Evolutionary conservation across 1,140 invertebrate species (phyloP).

Genomic region (Oedothorax gibbosus): DNA sequence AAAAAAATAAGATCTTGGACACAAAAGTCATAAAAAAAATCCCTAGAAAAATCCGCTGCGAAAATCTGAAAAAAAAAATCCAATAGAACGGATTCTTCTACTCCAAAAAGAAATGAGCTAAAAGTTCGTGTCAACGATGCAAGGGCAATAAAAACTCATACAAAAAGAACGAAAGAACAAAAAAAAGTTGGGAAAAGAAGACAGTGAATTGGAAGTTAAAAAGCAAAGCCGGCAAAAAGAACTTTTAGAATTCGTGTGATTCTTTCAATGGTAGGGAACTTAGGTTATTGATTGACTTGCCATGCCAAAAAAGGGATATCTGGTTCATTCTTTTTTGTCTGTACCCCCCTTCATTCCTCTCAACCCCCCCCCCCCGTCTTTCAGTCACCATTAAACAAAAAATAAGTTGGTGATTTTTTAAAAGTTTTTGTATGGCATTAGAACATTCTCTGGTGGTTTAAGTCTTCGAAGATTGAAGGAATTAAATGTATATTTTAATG

Average conservation of each 20-base stretch:
- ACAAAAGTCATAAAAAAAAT: too few species aligned
- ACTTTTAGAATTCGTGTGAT: slow-evolving; percentile 55
- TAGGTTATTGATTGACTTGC: slow-evolving; percentile 60
- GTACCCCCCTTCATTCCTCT: slow-evolving; percentile 24
- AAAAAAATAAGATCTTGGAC: too few species aligned
- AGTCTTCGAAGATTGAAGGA: too few species aligned
- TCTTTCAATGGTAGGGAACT: slow-evolving; percentile 50
- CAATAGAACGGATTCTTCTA: background rate
- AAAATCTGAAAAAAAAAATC: background rate
- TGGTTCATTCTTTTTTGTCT: slow-evolving; percentile 43
- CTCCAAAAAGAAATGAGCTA: slow-evolving; percentile 32
- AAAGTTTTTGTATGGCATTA: too few species aligned
- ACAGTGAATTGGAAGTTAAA: slow-evolving; percentile 32
- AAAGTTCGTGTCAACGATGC: slow-evolving; percentile 57
- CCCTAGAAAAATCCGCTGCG: too few species aligned
- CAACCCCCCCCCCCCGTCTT: too few species aligned
- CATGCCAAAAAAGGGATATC: slow-evolving; percentile 40
- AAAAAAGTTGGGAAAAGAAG: slow-evolving; percentile 42
- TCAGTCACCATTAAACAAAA: too few species aligned
- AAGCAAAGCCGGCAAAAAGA: slow-evolving; percentile 16
- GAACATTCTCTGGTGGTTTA: too few species aligned
- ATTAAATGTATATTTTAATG: too few species aligned
- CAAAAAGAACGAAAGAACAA: slow-evolving; percentile 24
- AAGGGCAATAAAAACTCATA: slow-evolving; percentile 49
- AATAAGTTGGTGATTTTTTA: too few species aligned